Percentiles rank a stretch among this genome's conserved stretches.
Evolutionary conservation across 2,797 vertebrate genomes (phyloP).

Genomic region (Melopsittacus undulatus): DNA sequence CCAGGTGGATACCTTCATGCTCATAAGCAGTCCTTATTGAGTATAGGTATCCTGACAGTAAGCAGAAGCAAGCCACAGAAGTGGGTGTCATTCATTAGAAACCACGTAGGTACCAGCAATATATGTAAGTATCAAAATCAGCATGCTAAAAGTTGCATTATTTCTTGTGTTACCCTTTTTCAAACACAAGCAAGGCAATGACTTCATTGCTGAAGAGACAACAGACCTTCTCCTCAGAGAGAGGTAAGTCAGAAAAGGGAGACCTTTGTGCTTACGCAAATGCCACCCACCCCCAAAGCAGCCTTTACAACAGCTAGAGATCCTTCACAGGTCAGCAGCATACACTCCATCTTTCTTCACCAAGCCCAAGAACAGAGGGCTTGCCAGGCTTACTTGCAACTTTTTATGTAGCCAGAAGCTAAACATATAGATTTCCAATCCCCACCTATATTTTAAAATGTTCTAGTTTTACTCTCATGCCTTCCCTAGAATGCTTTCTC

Average conservation of each 20-base stretch:
- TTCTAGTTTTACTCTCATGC: background rate
- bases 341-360: background rate
- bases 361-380: background rate
- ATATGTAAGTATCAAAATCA: background rate
- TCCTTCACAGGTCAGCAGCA: background rate
- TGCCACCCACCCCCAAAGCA: accelerated
- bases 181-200: background rate
- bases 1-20: background rate
- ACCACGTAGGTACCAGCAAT: background rate
- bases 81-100: background rate
- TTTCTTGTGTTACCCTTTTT: background rate
- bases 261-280: background rate
- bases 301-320: background rate
- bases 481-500: background rate
- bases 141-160: background rate
- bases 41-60: background rate
- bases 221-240: background rate
- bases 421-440: background rate
- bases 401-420: background rate
- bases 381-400: background rate
- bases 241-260: accelerated
- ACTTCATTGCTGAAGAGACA: background rate
- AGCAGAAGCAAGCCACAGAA: background rate
- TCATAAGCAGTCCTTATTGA: background rate
- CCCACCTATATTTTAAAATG: background rate